Evolutionary conservation across 2,113 vertebrate genomes (phyloP).

Genomic region (Dissostichus mawsoni): DNA sequence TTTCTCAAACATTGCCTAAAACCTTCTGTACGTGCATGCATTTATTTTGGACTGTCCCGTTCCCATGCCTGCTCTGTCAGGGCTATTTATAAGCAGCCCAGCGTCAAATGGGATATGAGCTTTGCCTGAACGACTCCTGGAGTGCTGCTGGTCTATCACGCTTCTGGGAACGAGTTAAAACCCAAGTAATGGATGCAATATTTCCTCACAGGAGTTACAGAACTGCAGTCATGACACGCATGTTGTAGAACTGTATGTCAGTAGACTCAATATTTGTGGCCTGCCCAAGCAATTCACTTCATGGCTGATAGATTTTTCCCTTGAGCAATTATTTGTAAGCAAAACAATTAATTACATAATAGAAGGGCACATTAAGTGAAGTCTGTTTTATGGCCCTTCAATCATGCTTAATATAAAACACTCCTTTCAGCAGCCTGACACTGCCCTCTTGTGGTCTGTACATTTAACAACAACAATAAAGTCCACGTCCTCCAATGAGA

Average conservation of each 20-base stretch:
- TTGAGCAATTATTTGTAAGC: neutral
- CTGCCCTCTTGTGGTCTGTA: slow-evolving; percentile 61
- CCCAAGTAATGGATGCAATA: slow-evolving; percentile 52
- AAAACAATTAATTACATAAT: slow-evolving; percentile 42
- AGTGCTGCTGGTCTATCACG: slow-evolving; percentile 55
- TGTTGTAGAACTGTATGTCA: neutral
- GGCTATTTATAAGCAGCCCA: slow-evolving; percentile 75
- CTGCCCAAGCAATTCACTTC: neutral
- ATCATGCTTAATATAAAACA: neutral
- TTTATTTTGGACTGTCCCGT: slow-evolving; percentile 67
- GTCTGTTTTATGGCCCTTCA: neutral
- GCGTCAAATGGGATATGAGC: slow-evolving; percentile 68
- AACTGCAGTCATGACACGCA: slow-evolving; percentile 25
- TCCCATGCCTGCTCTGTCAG: slow-evolving; percentile 61
- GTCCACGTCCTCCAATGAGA: neutral
- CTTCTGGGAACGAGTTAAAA: slow-evolving; percentile 53
- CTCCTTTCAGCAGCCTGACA: slow-evolving; percentile 17
- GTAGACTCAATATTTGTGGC: neutral
- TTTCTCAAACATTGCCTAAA: slow-evolving; percentile 24
- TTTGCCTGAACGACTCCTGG: slow-evolving; percentile 68
- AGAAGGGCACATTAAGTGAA: neutral
- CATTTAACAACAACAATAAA: slow-evolving; percentile 26
- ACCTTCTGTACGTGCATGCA: slow-evolving; percentile 40
- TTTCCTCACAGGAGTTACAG: slow-evolving; percentile 36
- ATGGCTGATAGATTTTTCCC: neutral